Evolutionary conservation across 2,113 vertebrate genomes (phyloP), one percentile per base, ranked within the genome.

Genomic region (Alethe castanea): DNA sequence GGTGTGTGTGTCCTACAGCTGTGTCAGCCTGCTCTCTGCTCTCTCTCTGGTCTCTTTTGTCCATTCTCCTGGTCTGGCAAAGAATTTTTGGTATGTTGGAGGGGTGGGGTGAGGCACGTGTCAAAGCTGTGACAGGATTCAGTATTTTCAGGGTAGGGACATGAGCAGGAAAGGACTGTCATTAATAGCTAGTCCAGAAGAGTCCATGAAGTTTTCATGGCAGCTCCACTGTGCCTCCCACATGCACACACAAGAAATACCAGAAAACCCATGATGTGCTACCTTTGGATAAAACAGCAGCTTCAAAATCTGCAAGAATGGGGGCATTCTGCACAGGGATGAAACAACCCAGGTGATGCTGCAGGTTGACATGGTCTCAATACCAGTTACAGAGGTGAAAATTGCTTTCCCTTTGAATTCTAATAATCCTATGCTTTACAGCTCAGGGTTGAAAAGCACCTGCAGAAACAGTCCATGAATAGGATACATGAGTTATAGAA

Each of bases 31-130:
- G 47, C 40, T 33, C 17, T 59, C 54, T 52, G 16, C 10, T 42
- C 15, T 31, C 35, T 35, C 38, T 72, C 17, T 45, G 42, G 6
- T 56, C 26, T n/a, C 36, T 42, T 22, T 53, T 47, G 23, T 35
- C 47, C 35, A 16, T 29, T 36, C 26, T 91, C 5, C n/a, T 38
- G 12, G 45, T 67, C 44, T 54, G 57, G 31, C 5, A 29, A 70
- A 78, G 38, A 31, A 7, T 20, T 86, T 69, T 56, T 61, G 48
- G 6, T 26, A 19, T 48, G 19, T 45, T 52, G 29, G 25, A 69
- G 47, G 9, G 5, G 20, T 47, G 19, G 9, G 3, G 8, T 14
- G 17, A 9, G 4, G 5, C 7, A 19, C 1, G 2, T 52, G n/a
- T 73, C 38, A 70, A 66, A 93, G 23, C 23, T 26, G 2, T 50